Evolutionary conservation across 2,888 invertebrate genomes (phyloP).

Genomic region (Dryocosmus kuriphilus): DNA sequence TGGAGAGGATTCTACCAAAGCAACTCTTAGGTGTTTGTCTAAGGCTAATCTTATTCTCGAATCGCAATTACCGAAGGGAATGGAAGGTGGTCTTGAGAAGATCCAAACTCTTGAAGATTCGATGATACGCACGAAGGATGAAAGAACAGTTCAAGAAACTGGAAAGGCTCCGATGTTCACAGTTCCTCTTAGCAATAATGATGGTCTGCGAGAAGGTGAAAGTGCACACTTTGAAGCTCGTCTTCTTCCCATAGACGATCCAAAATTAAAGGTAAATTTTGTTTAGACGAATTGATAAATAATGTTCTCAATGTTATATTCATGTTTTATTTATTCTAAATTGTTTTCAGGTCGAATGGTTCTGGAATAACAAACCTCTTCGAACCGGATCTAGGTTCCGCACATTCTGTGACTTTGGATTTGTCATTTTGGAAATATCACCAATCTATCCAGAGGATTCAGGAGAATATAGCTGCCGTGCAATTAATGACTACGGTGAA

Average conservation of each 20-base stretch:
- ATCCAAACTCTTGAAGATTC: constrained; percentile 95
- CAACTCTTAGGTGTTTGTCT: constrained; percentile 90
- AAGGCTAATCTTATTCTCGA: constrained; percentile 94
- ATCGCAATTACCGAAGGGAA: constrained; percentile 95
- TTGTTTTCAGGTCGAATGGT: constrained; percentile 89
- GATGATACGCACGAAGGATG: constrained; percentile 87
- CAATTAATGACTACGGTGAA: constrained; percentile 92
- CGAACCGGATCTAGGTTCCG: constrained; percentile 95
- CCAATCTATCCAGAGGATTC: constrained; percentile 98
- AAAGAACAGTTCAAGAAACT: constrained; percentile 85
- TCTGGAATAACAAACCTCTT: constrained; percentile 94
- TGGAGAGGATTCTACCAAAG: constrained; percentile 92
- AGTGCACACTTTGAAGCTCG: constrained; percentile 95
- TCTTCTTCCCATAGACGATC: constrained; percentile 93
- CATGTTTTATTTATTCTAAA: background rate
- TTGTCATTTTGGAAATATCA: constrained; percentile 97
- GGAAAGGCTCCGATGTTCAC: constrained; percentile 95
- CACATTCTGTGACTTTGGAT: constrained; percentile 98
- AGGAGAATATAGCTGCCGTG: constrained; percentile 93
- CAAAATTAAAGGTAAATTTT: constrained; percentile 85
- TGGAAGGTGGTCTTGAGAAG: constrained; percentile 96
- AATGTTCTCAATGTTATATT: background rate
- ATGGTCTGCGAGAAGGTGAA: constrained; percentile 93
- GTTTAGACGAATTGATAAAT: background rate
- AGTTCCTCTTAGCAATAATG: constrained; percentile 91